Evolutionary conservation across 2,888 invertebrate genomes (phyloP).

Genomic region (Philereme transversata): DNA sequence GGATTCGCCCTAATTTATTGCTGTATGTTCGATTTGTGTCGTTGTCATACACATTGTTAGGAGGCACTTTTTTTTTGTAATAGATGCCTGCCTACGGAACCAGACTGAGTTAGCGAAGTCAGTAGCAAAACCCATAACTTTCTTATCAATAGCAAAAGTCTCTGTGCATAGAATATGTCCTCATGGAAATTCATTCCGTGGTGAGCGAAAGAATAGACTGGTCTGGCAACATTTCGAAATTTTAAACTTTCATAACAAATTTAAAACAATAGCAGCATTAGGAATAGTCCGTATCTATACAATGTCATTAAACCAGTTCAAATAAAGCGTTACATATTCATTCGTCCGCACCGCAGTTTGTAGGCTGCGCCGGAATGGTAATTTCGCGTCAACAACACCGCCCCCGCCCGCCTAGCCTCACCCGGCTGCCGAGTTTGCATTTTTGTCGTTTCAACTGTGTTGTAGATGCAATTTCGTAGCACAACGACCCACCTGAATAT

Average conservation of each 20-base stretch:
- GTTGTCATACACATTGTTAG: constrained; percentile 14
- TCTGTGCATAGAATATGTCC: background rate
- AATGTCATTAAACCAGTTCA: constrained; percentile 64
- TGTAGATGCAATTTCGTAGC: constrained; percentile 56
- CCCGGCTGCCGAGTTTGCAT: constrained; percentile 60
- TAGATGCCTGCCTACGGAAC: too few relatives aligned
- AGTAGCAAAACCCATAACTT: too few relatives aligned
- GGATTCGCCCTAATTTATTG: constrained; percentile 66
- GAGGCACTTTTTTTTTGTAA: too few relatives aligned
- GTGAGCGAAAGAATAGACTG: constrained; percentile 1
- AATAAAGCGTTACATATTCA: constrained; percentile 76
- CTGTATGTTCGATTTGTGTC: constrained; percentile 34
- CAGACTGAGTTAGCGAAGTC: too few relatives aligned
- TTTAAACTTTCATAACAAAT: constrained; percentile 28
- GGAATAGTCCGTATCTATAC: constrained; percentile 42
- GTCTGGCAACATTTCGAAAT: constrained; percentile 7
- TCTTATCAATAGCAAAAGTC: too few relatives aligned
- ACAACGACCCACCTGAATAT: constrained; percentile 54
- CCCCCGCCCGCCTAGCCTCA: constrained; percentile 43
- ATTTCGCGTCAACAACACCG: constrained; percentile 74
- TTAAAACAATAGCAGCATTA: constrained; percentile 34
- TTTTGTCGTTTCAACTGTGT: constrained; percentile 69
- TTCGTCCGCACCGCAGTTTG: constrained; percentile 53
- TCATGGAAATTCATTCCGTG: background rate
- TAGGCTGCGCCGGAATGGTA: constrained; percentile 73